Evolutionary conservation across 2,888 invertebrate species (phyloP).

Genomic region (Calliopum simillimum): DNA sequence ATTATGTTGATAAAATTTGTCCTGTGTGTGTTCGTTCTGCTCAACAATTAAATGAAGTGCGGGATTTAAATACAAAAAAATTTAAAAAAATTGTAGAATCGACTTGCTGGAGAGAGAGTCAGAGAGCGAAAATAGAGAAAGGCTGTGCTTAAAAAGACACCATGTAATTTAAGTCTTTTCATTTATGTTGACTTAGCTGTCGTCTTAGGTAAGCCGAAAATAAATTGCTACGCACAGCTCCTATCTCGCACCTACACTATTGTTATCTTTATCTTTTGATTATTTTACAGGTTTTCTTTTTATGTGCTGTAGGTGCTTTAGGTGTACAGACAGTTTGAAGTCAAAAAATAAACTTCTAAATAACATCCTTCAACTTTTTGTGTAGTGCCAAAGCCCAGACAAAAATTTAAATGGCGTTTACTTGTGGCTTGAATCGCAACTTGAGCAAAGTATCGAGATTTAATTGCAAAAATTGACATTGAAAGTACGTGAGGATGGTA

Average conservation of each 20-base stretch:
- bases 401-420: too few species aligned
- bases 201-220: slow-evolving; percentile 8
- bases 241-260: not conserved
- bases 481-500: too few species aligned
- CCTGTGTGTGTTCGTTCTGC: slow-evolving; percentile 20
- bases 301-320: not conserved
- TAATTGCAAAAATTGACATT: too few species aligned
- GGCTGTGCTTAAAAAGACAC: not conserved
- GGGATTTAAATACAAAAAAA: not conserved
- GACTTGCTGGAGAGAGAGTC: not conserved
- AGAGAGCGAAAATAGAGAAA: not conserved
- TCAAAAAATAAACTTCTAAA: not conserved
- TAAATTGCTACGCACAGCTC: not conserved
- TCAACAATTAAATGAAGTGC: slow-evolving; percentile 2
- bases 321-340: too few species aligned
- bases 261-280: not conserved
- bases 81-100: not conserved
- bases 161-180: not conserved
- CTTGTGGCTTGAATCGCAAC: too few species aligned
- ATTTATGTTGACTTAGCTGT: not conserved
- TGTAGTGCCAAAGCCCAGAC: too few species aligned
- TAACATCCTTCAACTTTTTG: not conserved
- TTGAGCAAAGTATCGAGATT: too few species aligned
- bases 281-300: not conserved
- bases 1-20: slow-evolving; percentile 34